A percentile compares a stretch with the other conserved stretches of the same genome.
Conservation (phyloP, 2,113 vertebrate species). For the Donacobius atricapilla region DNA sequence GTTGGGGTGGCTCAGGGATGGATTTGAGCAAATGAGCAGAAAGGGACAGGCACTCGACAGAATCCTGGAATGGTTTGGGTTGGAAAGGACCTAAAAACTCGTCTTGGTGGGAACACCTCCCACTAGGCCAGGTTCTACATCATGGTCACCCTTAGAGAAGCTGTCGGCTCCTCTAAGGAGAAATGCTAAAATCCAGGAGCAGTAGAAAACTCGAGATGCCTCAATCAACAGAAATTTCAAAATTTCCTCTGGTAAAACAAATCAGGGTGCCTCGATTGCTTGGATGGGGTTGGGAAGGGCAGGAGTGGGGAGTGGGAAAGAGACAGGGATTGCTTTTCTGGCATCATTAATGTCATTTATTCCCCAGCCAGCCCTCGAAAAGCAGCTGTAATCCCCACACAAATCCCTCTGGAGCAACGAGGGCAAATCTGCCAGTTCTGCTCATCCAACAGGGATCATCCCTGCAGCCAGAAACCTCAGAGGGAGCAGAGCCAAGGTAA, state of each 20-base stretch:
- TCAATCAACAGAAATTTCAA: background rate
- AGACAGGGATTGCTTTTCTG: background rate
- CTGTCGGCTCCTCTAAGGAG: background rate
- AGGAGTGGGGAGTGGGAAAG: background rate
- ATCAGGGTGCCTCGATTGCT: background rate
- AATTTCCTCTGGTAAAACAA: background rate
- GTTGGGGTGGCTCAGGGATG: background rate
- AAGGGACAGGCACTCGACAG: background rate
- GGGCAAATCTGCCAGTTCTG: background rate
- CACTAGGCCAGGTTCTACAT: background rate
- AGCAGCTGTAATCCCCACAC: background rate
- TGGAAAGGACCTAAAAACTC: background rate
- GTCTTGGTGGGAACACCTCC: background rate
- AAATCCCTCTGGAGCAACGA: background rate
- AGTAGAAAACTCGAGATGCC: background rate
- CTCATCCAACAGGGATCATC: background rate
- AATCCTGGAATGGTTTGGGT: background rate
- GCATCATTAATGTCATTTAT: background rate
- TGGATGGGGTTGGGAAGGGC: background rate
- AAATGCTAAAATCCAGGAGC: background rate
- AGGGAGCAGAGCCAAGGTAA: background rate
- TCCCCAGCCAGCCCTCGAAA: background rate
- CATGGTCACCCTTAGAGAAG: background rate
- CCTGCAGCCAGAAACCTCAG: background rate
- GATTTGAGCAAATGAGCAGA: background rate